Evolutionary conservation across 1,140 invertebrate species (phyloP), one percentile per base, ranked within the genome.

Genomic region (Caenorhabditis latens): DNA sequence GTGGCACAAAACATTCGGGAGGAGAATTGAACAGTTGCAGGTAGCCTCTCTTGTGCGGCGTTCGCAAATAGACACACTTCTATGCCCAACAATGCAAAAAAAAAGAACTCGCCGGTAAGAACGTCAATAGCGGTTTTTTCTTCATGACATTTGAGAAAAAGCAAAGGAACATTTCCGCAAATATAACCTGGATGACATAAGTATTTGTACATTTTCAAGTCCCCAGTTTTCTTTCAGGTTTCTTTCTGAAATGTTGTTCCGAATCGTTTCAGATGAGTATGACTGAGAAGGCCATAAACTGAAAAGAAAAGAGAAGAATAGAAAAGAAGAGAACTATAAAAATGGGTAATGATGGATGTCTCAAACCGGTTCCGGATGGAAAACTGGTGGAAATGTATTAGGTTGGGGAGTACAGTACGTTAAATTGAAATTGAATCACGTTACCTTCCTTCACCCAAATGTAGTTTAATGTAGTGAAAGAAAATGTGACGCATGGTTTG

Each of bases 1-100:
- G n/a, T 50, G 71, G 71, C 71, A 79, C 71, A 79, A 79, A 79
- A 79, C 71, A 79, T 50, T 53, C 24, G 13, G 71, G 46, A 19
- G 42, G 53, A n/a, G 32, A 32, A 32, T 32, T 32, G 32, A 21
- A 79, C 71, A 79, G 46, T 79, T 53, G 71, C 46, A 79, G 46
- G 46, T 32, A 53, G 46, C 11, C 3, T 14, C 16, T 75, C 11
- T 24, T 32, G 71, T 24, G n/a, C n/a, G 71, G 1, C 71, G 71
- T 79, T 79, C 71, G 71, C 71, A 79, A 79, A 79, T 79, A 79
- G 71, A 53, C 71, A 11, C 40, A 71, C 65, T 7, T 40, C 9
- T 13, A 71, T 11, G 32, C 32, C 32, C 32, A 71, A 43, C 65
- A 79, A 79, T 50, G 71, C 16, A 16, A 24, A 11, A 79, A 50